A percentile compares a stretch with the other conserved stretches of the same genome.
Conservation (phyloP, 2,797 vertebrate genomes). For the Amazona ochrocephala region DNA sequence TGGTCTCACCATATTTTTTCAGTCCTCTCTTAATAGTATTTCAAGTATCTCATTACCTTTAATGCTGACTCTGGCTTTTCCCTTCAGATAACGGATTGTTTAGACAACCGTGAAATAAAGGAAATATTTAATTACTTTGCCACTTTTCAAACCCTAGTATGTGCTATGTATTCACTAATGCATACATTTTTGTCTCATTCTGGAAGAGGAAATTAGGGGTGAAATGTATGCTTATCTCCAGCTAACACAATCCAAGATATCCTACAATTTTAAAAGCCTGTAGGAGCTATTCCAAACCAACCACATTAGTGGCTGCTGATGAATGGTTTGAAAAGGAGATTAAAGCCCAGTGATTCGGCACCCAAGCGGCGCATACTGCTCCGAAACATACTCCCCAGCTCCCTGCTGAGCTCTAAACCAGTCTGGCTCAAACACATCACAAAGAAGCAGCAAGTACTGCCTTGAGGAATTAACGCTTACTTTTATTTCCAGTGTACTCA, state of each 20-base stretch:
- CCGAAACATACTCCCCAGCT: background rate
- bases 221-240: conserved; percentile 42
- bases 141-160: background rate
- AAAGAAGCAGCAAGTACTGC: background rate
- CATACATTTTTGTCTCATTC: conserved; percentile 14
- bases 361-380: accelerated
- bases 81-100: conserved; percentile 56
- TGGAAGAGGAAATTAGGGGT: conserved; percentile 11
- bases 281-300: conserved; percentile 19
- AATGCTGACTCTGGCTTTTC: conserved; percentile 23
- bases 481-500: conserved; percentile 12
- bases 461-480: background rate
- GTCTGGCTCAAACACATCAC: background rate
- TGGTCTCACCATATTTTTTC: conserved; percentile 11
- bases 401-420: background rate
- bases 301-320: background rate
- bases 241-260: conserved; percentile 38
- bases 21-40: background rate
- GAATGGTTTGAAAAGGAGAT: background rate
- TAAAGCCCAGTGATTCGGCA: background rate
- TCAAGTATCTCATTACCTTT: conserved; percentile 46
- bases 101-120: conserved; percentile 59
- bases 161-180: conserved; percentile 9
- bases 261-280: conserved; percentile 7
- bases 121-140: conserved; percentile 62